Conservation (phyloP, 2,888 invertebrate species). For the Phortica magna region DNA sequence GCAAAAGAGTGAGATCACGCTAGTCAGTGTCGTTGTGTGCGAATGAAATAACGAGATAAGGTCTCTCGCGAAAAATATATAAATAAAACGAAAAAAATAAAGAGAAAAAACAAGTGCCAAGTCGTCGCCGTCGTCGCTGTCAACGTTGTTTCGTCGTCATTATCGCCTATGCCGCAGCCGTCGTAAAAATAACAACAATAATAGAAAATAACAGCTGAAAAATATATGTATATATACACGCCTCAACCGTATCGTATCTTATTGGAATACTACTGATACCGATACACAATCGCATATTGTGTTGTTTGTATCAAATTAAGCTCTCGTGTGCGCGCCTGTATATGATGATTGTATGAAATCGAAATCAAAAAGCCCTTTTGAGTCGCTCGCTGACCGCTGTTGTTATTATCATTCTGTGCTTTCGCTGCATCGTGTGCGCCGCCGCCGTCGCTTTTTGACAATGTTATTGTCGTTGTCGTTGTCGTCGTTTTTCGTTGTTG, state of each 20-base stretch:
- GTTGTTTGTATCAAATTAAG: not conserved
- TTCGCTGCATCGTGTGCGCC: not conserved
- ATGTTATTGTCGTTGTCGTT: not conserved
- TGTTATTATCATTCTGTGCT: not conserved
- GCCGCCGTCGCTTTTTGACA: not conserved
- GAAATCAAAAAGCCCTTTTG: slow-evolving; percentile 5
- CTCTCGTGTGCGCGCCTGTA: slow-evolving; percentile 10
- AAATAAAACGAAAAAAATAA: slow-evolving; percentile 29
- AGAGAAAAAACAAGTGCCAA: slow-evolving; percentile 47
- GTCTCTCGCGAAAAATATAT: slow-evolving; percentile 15
- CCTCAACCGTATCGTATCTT: no score
- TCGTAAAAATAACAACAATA: not conserved
- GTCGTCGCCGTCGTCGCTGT: slow-evolving; percentile 33
- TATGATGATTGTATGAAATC: not conserved
- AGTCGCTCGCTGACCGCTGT: not conserved
- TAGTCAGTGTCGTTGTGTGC: slow-evolving; percentile 39
- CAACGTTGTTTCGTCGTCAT: slow-evolving; percentile 35
- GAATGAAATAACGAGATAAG: slow-evolving; percentile 50
- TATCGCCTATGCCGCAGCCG: not conserved
- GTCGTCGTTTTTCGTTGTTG: not conserved
- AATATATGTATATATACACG: not conserved
- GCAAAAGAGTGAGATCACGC: slow-evolving; percentile 49
- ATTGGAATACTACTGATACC: not conserved
- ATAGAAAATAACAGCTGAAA: slow-evolving; percentile 8
- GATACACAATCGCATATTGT: not conserved